Evolutionary conservation across 2,888 invertebrate genomes (phyloP).

Genomic region (Amphimallon solstitiale): DNA sequence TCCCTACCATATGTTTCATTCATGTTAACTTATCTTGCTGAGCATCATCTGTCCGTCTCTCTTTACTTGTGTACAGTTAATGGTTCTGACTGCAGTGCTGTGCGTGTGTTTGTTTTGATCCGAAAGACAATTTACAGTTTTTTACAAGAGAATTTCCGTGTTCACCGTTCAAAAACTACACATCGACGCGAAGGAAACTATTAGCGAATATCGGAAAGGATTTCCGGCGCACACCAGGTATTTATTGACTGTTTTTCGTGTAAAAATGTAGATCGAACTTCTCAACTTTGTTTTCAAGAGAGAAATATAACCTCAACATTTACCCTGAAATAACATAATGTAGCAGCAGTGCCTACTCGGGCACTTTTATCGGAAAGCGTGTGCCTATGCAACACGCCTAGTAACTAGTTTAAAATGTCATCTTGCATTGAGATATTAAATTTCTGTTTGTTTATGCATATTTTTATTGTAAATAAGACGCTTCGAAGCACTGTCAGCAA

Average conservation of each 20-base stretch:
- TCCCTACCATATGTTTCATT: constrained; percentile 52
- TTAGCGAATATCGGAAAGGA: constrained; percentile 14
- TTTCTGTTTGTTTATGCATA: constrained; percentile 14
- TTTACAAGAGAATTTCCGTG: constrained; percentile 13
- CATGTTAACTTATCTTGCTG: constrained; percentile 55
- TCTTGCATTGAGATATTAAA: not conserved
- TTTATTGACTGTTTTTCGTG: not conserved
- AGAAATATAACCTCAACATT: constrained; percentile 20
- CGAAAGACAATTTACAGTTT: constrained; percentile 27
- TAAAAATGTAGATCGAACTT: constrained; percentile 9
- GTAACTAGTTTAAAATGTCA: no score
- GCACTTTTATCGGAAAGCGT: not conserved
- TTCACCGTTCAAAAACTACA: constrained; percentile 11
- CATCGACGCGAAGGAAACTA: constrained; percentile 21
- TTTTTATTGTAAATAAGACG: constrained; percentile 16
- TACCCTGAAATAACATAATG: constrained; percentile 11
- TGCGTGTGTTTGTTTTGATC: constrained; percentile 48
- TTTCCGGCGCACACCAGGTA: constrained; percentile 15
- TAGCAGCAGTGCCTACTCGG: constrained; percentile 1
- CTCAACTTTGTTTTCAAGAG: constrained; percentile 3
- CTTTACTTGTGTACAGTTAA: constrained; percentile 53
- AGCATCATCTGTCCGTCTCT: constrained; percentile 55
- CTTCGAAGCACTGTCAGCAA: not conserved
- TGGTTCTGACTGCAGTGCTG: constrained; percentile 48
- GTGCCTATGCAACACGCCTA: not conserved